Conservation (phyloP, 2,797 vertebrate genomes). For the Acipenser ruthenus region DNA sequence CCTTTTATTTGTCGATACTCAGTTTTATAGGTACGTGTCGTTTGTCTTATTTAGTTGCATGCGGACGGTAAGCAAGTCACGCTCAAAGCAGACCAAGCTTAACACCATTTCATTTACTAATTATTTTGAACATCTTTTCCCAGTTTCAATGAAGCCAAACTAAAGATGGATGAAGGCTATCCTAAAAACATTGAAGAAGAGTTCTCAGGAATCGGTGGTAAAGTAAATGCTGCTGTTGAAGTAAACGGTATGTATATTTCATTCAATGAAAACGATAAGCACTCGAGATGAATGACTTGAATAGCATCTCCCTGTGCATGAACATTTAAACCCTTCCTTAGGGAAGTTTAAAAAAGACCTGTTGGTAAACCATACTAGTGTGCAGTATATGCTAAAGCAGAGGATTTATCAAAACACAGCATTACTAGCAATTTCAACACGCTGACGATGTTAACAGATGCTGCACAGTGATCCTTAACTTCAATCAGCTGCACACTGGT, state of each 20-base stretch:
- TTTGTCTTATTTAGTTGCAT: not conserved
- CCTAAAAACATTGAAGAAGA: constrained; percentile 34
- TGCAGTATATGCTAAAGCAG: too few relatives aligned
- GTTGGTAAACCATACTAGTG: too few relatives aligned
- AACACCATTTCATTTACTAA: not conserved
- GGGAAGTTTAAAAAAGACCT: too few relatives aligned
- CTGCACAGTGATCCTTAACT: too few relatives aligned
- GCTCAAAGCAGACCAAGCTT: not conserved
- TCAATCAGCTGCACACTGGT: too few relatives aligned
- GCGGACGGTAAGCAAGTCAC: not conserved
- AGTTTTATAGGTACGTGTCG: constrained; percentile 34
- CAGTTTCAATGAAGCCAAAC: constrained; percentile 36
- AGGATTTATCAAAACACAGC: too few relatives aligned
- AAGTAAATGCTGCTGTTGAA: constrained; percentile 34
- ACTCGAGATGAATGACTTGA: too few relatives aligned
- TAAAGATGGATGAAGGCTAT: constrained; percentile 35
- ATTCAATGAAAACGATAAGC: too few relatives aligned
- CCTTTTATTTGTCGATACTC: constrained; percentile 38
- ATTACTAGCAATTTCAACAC: too few relatives aligned
- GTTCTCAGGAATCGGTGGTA: constrained; percentile 35
- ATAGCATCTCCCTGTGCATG: too few relatives aligned
- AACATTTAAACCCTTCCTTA: too few relatives aligned
- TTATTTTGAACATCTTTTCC: constrained; percentile 14
- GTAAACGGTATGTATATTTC: constrained; percentile 29
- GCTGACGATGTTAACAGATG: too few relatives aligned